phyloP scores from a whole-genome alignment of 2,888 invertebrate species.

The Deilephila porcellus region DNA sequence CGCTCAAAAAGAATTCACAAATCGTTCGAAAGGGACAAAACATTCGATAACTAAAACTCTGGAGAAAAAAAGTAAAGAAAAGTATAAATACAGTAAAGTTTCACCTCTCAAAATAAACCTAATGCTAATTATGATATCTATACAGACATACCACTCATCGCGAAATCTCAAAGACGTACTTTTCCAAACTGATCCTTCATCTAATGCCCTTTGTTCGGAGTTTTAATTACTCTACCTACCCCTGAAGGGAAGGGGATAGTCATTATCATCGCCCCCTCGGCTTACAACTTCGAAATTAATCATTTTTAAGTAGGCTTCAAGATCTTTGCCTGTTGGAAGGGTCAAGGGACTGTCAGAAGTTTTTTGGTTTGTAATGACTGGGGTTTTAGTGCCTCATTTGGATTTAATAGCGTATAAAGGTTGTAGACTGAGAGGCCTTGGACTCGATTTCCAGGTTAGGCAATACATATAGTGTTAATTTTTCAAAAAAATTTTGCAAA shows the following conservation, averaged over 20 bases:
- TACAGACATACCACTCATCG: neutral
- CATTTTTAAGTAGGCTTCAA: constrained; percentile 11
- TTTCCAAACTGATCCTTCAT: neutral
- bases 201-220: constrained; percentile 24
- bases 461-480: too few species aligned
- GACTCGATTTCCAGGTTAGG: too few species aligned
- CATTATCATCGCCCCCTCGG: neutral
- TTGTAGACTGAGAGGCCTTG: too few species aligned
- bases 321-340: neutral
- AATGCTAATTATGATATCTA: neutral
- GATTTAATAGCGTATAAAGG: too few species aligned
- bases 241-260: neutral
- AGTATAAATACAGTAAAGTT: too few species aligned
- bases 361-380: neutral
- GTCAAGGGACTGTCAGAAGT: neutral
- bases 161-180: neutral
- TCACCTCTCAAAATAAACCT: too few species aligned
- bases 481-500: too few species aligned
- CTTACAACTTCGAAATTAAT: constrained; percentile 7
- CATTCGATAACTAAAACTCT: too few species aligned
- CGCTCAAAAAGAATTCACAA: too few species aligned
- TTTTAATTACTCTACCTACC: constrained; percentile 14
- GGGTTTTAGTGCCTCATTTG: neutral
- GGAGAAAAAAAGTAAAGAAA: too few species aligned
- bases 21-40: too few species aligned